These are phyloP conservation scores for Psilanteris sp. DNA, from an alignment of 1,140 invertebrate species.

Conservation along the genomic window DNA sequence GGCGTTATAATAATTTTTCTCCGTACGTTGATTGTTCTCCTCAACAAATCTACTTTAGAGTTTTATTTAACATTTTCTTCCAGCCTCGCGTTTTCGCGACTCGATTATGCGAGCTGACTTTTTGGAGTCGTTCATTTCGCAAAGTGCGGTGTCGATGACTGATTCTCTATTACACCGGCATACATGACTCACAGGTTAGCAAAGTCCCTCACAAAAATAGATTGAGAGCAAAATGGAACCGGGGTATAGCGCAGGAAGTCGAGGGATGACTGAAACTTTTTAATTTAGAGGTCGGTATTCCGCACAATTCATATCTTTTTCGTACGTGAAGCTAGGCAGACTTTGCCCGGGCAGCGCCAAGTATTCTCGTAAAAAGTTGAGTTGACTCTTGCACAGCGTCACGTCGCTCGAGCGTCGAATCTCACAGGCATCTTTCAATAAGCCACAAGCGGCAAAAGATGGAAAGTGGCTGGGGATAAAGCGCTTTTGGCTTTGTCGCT, in stretches of 20 bases:
- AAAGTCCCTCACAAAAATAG: conserved; percentile 10
- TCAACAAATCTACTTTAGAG: too few species aligned
- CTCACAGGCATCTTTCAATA: conserved; percentile 69
- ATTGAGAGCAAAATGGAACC: neutral
- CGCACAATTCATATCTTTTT: conserved; percentile 63
- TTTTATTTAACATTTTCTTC: too few species aligned
- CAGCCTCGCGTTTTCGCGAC: too few species aligned
- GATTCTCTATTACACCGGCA: too few species aligned
- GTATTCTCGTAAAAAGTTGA: conserved; percentile 72
- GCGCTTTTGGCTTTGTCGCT: conserved; percentile 70
- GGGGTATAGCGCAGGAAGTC: conserved; percentile 25
- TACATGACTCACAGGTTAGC: too few species aligned
- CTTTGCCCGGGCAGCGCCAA: conserved; percentile 49
- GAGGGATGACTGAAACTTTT: conserved; percentile 60
- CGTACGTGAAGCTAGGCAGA: conserved; percentile 61
- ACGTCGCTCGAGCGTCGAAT: conserved; percentile 56
- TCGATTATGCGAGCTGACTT: too few species aligned
- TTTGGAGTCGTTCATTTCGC: too few species aligned
- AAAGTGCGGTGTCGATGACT: too few species aligned
- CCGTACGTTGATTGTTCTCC: too few species aligned
- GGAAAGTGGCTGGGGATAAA: conserved; percentile 56
- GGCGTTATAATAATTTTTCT: too few species aligned
- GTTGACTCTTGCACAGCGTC: conserved; percentile 59
- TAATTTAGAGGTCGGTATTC: conserved; percentile 62
- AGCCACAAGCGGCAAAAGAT: conserved; percentile 60